Percentiles rank a stretch among this genome's conserved stretches.
Evolutionary conservation across 2,888 invertebrate genomes (phyloP).

Genomic region (Thecocarcelia acutangulata): DNA sequence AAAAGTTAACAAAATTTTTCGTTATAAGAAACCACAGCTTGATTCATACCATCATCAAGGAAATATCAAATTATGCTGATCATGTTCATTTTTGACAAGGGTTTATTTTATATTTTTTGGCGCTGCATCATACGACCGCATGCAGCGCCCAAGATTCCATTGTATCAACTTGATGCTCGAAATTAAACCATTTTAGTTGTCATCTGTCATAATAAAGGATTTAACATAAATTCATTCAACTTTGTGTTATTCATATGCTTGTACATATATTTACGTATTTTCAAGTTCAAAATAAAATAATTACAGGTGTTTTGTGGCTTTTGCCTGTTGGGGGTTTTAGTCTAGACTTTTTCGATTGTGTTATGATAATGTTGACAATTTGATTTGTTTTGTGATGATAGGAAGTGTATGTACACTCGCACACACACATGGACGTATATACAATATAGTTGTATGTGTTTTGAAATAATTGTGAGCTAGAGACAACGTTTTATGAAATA

Average conservation of each 20-base stretch:
- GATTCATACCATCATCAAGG: constrained; percentile 49
- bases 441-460: background rate
- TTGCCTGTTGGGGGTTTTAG: constrained; percentile 60
- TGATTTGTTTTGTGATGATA: constrained; percentile 56
- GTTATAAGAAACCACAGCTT: constrained; percentile 46
- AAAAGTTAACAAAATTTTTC: constrained; percentile 44
- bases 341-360: constrained; percentile 63
- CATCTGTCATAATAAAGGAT: constrained; percentile 68
- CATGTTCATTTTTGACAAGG: constrained; percentile 66
- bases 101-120: constrained; percentile 28
- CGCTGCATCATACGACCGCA: background rate
- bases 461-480: too few species aligned
- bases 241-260: background rate
- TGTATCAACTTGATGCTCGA: constrained; percentile 47
- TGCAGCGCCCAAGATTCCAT: background rate
- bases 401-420: background rate
- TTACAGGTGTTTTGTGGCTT: constrained; percentile 62
- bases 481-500: too few species aligned
- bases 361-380: constrained; percentile 69
- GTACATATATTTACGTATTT: background rate
- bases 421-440: background rate
- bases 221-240: constrained; percentile 46
- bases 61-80: constrained; percentile 66
- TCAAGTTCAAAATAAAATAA: constrained; percentile 43
- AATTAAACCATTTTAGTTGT: constrained; percentile 67